Evolutionary conservation across 1,140 invertebrate genomes (phyloP).

Genomic region (Drosophila subobscura): DNA sequence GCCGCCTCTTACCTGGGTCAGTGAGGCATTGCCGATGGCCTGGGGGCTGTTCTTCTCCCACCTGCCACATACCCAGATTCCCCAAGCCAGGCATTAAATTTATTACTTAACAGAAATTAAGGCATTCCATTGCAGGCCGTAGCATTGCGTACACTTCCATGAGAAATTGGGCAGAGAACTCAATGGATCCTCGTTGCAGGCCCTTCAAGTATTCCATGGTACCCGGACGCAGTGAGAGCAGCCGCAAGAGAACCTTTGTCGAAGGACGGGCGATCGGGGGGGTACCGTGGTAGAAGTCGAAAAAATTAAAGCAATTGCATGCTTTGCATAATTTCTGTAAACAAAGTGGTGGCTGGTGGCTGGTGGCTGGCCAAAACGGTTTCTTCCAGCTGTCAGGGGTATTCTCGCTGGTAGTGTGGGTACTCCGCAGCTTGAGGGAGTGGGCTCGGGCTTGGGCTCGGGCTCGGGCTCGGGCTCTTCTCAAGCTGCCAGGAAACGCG

Average conservation of each 20-base stretch:
- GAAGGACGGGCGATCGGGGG: too few species aligned
- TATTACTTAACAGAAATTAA: conserved; percentile 52
- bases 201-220: too few species aligned
- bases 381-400: conserved; percentile 4
- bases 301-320: conserved; percentile 75
- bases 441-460: neutral
- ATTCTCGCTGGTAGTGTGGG: too few species aligned
- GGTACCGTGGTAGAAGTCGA: conserved; percentile 14
- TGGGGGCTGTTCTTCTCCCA: conserved; percentile 14
- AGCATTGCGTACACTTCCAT: too few species aligned
- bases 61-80: neutral
- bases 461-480: neutral
- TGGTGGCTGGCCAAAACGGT: neutral
- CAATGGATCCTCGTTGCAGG: too few species aligned
- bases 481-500: conserved; percentile 68
- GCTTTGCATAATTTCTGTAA: conserved; percentile 77
- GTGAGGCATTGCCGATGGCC: conserved; percentile 43
- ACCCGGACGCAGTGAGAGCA: too few species aligned
- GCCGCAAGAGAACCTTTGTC: too few species aligned
- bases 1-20: conserved; percentile 26
- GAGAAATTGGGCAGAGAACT: too few species aligned
- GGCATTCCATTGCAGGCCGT: too few species aligned
- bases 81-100: conserved; percentile 64
- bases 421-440: neutral
- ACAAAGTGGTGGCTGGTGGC: conserved; percentile 51